Conservation (phyloP, 2,113 vertebrate genomes). For the Lasiurus borealis region DNA sequence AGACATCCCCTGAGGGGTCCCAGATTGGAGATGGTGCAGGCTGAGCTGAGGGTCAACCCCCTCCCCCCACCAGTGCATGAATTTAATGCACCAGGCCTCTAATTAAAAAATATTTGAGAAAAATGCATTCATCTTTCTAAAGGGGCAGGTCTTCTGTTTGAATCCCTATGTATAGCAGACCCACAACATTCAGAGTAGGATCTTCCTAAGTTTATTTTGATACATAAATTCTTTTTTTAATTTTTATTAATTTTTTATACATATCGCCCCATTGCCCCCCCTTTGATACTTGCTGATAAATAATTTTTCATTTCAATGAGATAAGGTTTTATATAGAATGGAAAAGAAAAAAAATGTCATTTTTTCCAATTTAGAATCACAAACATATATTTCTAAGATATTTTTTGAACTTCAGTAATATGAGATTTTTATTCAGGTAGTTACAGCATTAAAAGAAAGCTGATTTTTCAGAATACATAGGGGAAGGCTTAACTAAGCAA, state of each 20-base stretch:
- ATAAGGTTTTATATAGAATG: background rate
- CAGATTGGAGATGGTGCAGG: too few species aligned
- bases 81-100: too few species aligned
- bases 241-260: too few species aligned
- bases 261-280: too few species aligned
- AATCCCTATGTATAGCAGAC: background rate
- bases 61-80: too few species aligned
- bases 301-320: background rate
- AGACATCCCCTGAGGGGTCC: too few species aligned
- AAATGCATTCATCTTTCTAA: background rate
- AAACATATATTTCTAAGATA: slow-evolving; percentile 12
- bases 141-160: background rate
- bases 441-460: background rate
- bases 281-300: background rate
- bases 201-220: slow-evolving; percentile 16
- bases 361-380: background rate
- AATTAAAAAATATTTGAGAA: background rate
- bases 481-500: background rate
- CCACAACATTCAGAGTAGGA: background rate
- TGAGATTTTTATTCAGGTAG: background rate
- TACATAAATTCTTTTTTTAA: background rate
- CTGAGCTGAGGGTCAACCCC: too few species aligned
- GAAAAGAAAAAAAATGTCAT: background rate
- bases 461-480: background rate
- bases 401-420: background rate